Conservation (phyloP, 2,113 vertebrate genomes). For the Hippocampus mohnikei region DNA sequence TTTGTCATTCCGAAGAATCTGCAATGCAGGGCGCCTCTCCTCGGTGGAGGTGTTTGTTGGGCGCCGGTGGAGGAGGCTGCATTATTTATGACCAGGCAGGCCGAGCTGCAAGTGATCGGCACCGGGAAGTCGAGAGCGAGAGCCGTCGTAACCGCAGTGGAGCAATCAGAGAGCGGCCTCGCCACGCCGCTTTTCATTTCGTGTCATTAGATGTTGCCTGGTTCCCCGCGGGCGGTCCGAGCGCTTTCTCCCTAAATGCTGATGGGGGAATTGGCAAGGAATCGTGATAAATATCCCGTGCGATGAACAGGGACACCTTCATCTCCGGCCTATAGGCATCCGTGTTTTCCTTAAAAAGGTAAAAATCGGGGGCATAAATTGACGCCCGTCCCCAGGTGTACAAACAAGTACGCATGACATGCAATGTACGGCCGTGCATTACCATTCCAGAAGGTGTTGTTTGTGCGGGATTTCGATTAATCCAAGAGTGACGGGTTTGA, state of each 20-base stretch:
- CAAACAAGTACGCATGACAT: not conserved
- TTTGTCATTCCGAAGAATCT: slow-evolving; percentile 47
- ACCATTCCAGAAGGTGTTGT: not conserved
- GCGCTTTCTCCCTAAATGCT: slow-evolving; percentile 27
- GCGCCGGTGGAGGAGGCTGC: slow-evolving; percentile 56
- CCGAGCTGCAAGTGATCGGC: slow-evolving; percentile 54
- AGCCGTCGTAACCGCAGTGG: slow-evolving; percentile 30
- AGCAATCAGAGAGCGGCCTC: slow-evolving; percentile 54
- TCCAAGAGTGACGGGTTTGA: not conserved
- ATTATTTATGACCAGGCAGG: slow-evolving; percentile 69
- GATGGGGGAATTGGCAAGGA: slow-evolving; percentile 44
- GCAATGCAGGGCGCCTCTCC: slow-evolving; percentile 52
- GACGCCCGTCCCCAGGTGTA: not conserved
- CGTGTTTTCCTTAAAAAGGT: not conserved
- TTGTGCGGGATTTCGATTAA: not conserved
- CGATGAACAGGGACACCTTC: slow-evolving; percentile 40
- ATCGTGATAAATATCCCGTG: slow-evolving; percentile 48
- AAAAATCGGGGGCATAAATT: not conserved
- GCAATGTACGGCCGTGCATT: not conserved
- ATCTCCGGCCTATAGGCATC: not conserved
- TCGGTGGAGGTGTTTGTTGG: slow-evolving; percentile 58
- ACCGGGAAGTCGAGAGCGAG: slow-evolving; percentile 54
- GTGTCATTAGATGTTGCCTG: slow-evolving; percentile 6
- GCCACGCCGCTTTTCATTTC: slow-evolving; percentile 2
- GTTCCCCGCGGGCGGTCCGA: slow-evolving; percentile 10